Percentiles rank a stretch among this genome's conserved stretches.
Conservation (phyloP, 2,797 vertebrate genomes). For the Acanthis flammea region DNA sequence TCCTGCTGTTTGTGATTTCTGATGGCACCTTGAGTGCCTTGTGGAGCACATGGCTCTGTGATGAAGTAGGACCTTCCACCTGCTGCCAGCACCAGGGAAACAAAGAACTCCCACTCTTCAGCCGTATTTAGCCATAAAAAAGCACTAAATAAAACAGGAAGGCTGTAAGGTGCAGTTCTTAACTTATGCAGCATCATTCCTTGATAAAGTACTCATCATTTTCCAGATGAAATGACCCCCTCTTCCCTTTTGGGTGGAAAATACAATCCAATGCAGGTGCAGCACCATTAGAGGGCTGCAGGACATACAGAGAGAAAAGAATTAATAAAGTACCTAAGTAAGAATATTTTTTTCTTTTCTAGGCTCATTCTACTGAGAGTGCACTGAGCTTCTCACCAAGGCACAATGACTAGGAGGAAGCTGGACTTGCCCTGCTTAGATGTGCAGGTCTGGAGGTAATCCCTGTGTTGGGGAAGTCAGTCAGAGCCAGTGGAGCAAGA, state of each 20-base stretch:
- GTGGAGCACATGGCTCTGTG: rapidly evolving
- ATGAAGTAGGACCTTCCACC: not conserved
- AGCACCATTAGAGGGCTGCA: not conserved
- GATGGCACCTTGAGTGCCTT: not conserved
- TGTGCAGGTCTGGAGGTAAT: not conserved
- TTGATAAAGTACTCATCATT: not conserved
- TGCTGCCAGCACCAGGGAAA: not conserved
- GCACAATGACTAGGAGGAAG: not conserved
- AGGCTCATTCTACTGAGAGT: not conserved
- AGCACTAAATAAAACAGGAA: not conserved
- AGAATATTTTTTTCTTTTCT: not conserved
- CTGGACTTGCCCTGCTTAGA: not conserved
- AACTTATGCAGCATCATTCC: not conserved
- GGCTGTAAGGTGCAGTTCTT: not conserved
- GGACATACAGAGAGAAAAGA: not conserved
- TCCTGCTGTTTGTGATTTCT: not conserved
- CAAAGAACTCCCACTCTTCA: not conserved
- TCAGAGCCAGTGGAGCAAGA: not conserved
- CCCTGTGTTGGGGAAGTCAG: not conserved
- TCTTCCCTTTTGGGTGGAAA: not conserved
- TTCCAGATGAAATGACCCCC: not conserved
- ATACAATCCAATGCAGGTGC: rapidly evolving
- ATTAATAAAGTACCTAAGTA: not conserved
- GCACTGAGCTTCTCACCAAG: not conserved
- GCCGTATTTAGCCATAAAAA: not conserved